Evolutionary conservation across 2,797 vertebrate species (phyloP).

Genomic region (Pelochelys cantorii): DNA sequence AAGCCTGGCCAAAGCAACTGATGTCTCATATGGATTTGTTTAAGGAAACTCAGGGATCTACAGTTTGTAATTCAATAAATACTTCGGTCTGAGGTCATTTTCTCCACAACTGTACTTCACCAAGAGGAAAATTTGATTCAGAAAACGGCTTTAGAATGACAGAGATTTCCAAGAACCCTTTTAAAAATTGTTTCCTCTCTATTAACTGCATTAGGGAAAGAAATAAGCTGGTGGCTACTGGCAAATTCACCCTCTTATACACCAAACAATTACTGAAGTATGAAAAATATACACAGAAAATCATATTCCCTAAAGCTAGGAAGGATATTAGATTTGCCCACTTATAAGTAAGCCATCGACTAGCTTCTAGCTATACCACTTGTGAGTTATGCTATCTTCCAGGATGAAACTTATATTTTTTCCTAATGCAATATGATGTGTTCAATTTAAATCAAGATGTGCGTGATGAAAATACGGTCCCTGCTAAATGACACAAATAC

Average conservation of each 20-base stretch:
- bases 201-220: constrained; percentile 57
- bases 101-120: background rate
- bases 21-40: constrained; percentile 34
- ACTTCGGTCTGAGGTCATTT: constrained; percentile 26
- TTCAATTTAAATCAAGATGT: constrained; percentile 62
- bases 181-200: constrained; percentile 57
- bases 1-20: constrained; percentile 12
- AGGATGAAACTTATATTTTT: constrained; percentile 49
- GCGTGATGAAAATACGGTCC: background rate
- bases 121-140: constrained; percentile 7
- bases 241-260: constrained; percentile 50
- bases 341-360: constrained; percentile 58
- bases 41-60: constrained; percentile 53
- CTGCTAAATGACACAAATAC: constrained; percentile 21
- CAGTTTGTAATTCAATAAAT: constrained; percentile 53
- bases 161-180: constrained; percentile 38
- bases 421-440: constrained; percentile 58
- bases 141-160: constrained; percentile 50
- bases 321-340: constrained; percentile 68
- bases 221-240: constrained; percentile 48
- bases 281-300: constrained; percentile 51
- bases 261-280: constrained; percentile 51
- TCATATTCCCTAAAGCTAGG: constrained; percentile 63
- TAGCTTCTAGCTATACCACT: constrained; percentile 51
- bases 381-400: constrained; percentile 57